phyloP scores from a whole-genome alignment of 2,888 invertebrate species.

The Hemaris fuciformis region DNA sequence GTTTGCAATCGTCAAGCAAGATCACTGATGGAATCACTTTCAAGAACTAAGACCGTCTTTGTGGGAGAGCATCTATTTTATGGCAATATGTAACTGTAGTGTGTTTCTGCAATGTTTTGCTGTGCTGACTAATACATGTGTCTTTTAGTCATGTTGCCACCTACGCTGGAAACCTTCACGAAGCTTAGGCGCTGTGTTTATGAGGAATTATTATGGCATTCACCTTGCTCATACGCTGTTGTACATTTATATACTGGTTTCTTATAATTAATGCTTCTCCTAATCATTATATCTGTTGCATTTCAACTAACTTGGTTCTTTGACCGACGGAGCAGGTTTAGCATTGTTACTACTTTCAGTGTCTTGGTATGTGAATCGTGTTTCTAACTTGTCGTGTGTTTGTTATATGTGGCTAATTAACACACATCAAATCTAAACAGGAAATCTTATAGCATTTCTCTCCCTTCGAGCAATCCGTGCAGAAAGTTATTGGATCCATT shows the following conservation, averaged over 20 bases:
- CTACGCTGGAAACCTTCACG: conserved; percentile 2
- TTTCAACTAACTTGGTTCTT: neutral
- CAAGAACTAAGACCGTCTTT: neutral
- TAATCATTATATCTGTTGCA: neutral
- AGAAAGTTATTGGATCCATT: no score
- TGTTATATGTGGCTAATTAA: no score
- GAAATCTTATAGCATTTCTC: no score
- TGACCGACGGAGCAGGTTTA: neutral
- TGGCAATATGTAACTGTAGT: neutral
- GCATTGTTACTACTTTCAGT: neutral
- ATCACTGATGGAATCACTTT: neutral
- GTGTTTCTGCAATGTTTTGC: neutral
- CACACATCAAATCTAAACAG: no score
- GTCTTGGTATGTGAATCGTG: neutral
- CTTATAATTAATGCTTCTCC: neutral
- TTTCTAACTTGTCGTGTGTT: no score
- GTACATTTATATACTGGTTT: neutral
- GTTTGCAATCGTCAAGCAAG: neutral
- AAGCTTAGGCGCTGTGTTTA: conserved; percentile 5
- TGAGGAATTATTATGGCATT: conserved; percentile 2
- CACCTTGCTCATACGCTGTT: neutral
- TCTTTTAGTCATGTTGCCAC: conserved; percentile 9
- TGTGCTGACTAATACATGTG: neutral
- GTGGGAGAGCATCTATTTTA: neutral
- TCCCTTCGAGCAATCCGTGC: no score